phyloP scores from a whole-genome alignment of 2,113 vertebrate species.

The Hiodon tergisus region DNA sequence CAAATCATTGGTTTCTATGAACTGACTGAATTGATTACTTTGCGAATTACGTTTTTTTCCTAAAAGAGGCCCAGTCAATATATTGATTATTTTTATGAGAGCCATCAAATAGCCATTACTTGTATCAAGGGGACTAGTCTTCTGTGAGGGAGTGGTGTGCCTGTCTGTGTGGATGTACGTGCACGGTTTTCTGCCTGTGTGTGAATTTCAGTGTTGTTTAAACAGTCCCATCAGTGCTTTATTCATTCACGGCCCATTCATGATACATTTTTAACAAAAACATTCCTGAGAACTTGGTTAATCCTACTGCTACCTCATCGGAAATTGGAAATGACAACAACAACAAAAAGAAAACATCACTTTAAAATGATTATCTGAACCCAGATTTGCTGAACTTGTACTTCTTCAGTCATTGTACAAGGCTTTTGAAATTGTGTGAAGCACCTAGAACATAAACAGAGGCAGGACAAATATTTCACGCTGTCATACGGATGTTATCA shows the following conservation, averaged over 20 bases:
- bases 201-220: too few species aligned
- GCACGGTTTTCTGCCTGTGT: slow-evolving; percentile 37
- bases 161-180: slow-evolving; percentile 58
- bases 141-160: slow-evolving; percentile 81
- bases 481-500: slow-evolving; percentile 49
- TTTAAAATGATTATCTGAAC: background rate
- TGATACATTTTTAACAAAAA: too few species aligned
- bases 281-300: too few species aligned
- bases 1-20: slow-evolving; percentile 60
- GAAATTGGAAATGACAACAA: too few species aligned
- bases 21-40: slow-evolving; percentile 81
- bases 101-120: slow-evolving; percentile 92
- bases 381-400: background rate
- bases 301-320: too few species aligned
- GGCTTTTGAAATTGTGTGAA: slow-evolving; percentile 39
- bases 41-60: slow-evolving; percentile 67
- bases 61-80: slow-evolving; percentile 80
- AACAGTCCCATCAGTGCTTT: too few species aligned
- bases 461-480: slow-evolving; percentile 32
- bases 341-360: background rate
- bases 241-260: too few species aligned
- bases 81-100: slow-evolving; percentile 95
- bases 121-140: slow-evolving; percentile 69
- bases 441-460: slow-evolving; percentile 52
- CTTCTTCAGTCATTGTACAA: background rate